These are phyloP conservation scores for Bellardia pandia DNA, from an alignment of 2,888 invertebrate genomes.

Conservation along the genomic window DNA sequence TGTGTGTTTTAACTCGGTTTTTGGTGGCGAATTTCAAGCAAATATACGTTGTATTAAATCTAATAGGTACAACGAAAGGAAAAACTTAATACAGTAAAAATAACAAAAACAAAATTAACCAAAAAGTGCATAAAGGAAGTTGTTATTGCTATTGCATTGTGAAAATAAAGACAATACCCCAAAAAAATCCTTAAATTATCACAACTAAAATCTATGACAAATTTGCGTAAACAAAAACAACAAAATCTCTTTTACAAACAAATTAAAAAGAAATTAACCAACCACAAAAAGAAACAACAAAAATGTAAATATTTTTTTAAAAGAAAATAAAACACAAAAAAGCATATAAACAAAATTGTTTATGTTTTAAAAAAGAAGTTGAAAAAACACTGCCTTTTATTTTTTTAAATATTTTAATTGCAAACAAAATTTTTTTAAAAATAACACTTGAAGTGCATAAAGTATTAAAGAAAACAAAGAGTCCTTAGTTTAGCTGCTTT, in stretches of 20 bases:
- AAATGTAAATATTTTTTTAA: conserved; percentile 76
- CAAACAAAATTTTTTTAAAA: conserved; percentile 67
- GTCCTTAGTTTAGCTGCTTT: conserved; percentile 7
- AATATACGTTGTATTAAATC: too few species aligned
- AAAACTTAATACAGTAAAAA: too few species aligned
- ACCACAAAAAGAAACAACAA: conserved; percentile 54
- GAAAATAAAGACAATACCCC: conserved; percentile 17
- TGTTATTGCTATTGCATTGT: background rate
- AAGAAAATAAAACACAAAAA: conserved; percentile 61
- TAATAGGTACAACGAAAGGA: too few species aligned
- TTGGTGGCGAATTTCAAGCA: background rate
- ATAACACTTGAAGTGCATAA: background rate
- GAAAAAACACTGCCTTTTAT: conserved; percentile 63
- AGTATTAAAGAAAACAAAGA: background rate
- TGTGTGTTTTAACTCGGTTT: background rate
- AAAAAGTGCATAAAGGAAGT: too few species aligned
- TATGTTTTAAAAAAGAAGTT: conserved; percentile 11
- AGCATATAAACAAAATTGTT: conserved; percentile 32
- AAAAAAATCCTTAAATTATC: conserved; percentile 13
- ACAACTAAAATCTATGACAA: conserved; percentile 68
- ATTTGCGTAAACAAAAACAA: conserved; percentile 69
- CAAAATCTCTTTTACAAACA: conserved; percentile 74
- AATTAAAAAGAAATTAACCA: conserved; percentile 74
- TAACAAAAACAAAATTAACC: too few species aligned
- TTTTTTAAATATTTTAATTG: conserved; percentile 58